These are phyloP conservation scores for Erpornis zantholeuca DNA, from an alignment of 2,113 vertebrate species.

Conservation along the genomic window DNA sequence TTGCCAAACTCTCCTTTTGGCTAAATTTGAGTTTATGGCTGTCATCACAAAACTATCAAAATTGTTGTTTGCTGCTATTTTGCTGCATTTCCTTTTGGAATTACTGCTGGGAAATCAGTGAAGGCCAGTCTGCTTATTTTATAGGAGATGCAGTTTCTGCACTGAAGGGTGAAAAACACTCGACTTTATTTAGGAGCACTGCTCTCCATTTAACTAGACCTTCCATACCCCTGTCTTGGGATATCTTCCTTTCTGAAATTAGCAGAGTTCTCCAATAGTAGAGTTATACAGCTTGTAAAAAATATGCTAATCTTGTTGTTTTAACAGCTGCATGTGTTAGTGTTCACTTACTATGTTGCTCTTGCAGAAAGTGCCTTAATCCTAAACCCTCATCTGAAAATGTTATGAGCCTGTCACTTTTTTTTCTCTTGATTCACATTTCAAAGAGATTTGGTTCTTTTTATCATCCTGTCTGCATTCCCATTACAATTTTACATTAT, in stretches of 20 bases:
- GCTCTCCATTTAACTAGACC: background rate
- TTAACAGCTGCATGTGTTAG: background rate
- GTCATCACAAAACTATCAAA: background rate
- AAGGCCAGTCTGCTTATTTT: background rate
- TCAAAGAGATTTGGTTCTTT: conserved; percentile 67
- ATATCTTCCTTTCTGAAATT: background rate
- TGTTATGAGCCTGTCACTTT: conserved; percentile 38
- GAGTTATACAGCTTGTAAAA: background rate
- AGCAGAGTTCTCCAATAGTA: background rate
- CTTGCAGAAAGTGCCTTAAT: background rate
- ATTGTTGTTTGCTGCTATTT: background rate
- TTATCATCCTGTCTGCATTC: conserved; percentile 61
- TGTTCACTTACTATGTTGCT: conserved; percentile 1
- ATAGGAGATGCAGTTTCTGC: background rate
- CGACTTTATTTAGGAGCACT: background rate
- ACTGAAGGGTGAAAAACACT: background rate
- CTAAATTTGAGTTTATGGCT: background rate
- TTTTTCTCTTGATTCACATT: conserved; percentile 40
- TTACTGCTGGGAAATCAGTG: background rate
- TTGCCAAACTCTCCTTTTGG: background rate
- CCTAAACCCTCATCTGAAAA: conserved; percentile 48
- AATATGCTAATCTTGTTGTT: background rate
- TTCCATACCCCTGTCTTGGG: background rate
- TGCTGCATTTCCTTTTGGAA: background rate
- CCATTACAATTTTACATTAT: conserved; percentile 64